phyloP scores from a whole-genome alignment of 1,140 invertebrate genomes.

The Aphelinus atriplicis region DNA sequence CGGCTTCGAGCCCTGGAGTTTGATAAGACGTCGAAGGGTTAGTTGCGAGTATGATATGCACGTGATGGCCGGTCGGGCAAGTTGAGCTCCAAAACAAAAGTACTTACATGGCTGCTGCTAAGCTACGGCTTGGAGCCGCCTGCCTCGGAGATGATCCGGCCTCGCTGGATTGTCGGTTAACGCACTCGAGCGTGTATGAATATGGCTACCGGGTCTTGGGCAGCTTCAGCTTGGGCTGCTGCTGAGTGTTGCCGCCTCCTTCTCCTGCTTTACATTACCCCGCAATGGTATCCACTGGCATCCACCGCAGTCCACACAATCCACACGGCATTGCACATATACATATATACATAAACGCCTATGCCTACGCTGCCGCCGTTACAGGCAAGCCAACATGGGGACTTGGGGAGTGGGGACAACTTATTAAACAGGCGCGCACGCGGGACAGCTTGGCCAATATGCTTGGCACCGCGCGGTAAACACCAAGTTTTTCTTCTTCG shows the following conservation, averaged over 20 bases:
- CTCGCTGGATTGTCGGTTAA: neutral
- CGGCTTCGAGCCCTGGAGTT: conserved; percentile 71
- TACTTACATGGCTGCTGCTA: conserved; percentile 34
- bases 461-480: too few species aligned
- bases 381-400: neutral
- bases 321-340: too few species aligned
- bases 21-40: neutral
- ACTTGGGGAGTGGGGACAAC: too few species aligned
- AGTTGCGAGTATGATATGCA: too few species aligned
- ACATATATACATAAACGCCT: too few species aligned
- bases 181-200: conserved; percentile 28
- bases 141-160: conserved; percentile 24
- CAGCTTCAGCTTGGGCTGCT: neutral
- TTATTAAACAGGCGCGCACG: too few species aligned
- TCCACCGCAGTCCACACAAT: too few species aligned
- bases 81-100: neutral
- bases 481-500: too few species aligned
- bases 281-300: too few species aligned
- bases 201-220: conserved; percentile 26
- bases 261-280: neutral
- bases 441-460: too few species aligned
- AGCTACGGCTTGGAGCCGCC: neutral
- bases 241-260: conserved; percentile 15
- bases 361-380: conserved; percentile 7
- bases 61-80: too few species aligned